Evolutionary conservation across 2,113 vertebrate species (phyloP), one percentile per base, ranked within the genome.

Genomic region (Anarhynchus alexandrinus): DNA sequence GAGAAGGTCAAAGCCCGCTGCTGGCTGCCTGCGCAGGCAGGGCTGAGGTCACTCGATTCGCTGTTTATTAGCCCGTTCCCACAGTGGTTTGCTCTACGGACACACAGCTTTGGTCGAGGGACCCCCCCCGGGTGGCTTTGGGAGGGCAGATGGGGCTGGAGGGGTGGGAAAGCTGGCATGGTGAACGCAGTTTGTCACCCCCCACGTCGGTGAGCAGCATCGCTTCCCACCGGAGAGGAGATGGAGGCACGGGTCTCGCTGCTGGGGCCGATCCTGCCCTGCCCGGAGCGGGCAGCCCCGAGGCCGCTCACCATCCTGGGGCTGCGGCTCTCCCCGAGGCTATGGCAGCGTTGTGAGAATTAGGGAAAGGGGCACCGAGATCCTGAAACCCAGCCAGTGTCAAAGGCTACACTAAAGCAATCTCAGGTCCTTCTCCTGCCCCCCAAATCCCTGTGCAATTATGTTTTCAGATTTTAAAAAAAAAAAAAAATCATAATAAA

Each of bases 171-270:
- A n/a, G 1, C 25, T 0, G 19, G 11, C 1, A 1, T 0, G 15
- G 8, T 5, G 69, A 27, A 10, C 0, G 22, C 14, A 3, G 32
- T 11, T 20, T 4, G 18, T 14, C n/a, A 15, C 38, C 38, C 14
- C 1, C 19, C 2, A 0, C 1, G 0, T 17, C 1, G 38, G 20
- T 12, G 55, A 6, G 45, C 2, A 25, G 55, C 54, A 3, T 20
- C 2, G 0, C 47, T 7, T 15, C 83, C 13, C 61, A 26, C 2
- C 2, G 1, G 47, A 13, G 64, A 7, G 62, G 58, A 11, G 80
- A 5, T 1, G 29, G 64, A 71, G 92, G 19, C 20, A 16, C 0
- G 2, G n/a, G 5, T 11, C 20, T 26, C 2, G 4, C n/a, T n/a
- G 43, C 47, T 27, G 8, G 47, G 38, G 12, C 13, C 2, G 5